Evolutionary conservation across 2,888 invertebrate species (phyloP).

Genomic region (Amblyteles armatorius): DNA sequence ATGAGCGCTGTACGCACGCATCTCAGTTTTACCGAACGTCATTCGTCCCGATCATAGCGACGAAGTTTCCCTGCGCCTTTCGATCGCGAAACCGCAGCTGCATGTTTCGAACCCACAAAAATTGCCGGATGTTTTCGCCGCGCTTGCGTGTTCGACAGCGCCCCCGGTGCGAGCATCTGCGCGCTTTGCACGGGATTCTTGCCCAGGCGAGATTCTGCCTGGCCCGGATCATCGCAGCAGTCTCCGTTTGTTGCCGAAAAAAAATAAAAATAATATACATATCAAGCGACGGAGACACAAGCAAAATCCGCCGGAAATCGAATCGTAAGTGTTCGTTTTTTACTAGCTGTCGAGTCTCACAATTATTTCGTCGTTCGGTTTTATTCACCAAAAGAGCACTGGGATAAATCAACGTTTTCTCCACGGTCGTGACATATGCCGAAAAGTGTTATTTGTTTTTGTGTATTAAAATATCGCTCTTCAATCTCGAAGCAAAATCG

Average conservation of each 20-base stretch:
- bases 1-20: not conserved
- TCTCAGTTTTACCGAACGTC: not conserved
- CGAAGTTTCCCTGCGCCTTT: not conserved
- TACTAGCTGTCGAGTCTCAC: not conserved
- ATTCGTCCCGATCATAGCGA: not conserved
- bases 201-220: slow-evolving; percentile 78
- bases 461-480: too few species aligned
- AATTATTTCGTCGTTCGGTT: not conserved
- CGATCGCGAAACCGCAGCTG: not conserved
- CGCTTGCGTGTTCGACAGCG: slow-evolving; percentile 68
- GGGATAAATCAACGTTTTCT: not conserved
- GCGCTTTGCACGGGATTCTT: slow-evolving; percentile 75
- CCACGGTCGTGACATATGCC: not conserved
- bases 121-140: slow-evolving; percentile 42
- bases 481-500: not conserved
- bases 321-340: slow-evolving; percentile 31
- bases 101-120: slow-evolving; percentile 19
- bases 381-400: not conserved
- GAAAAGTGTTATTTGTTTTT: not conserved
- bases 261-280: slow-evolving; percentile 61
- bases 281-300: slow-evolving; percentile 46
- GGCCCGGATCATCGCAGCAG: slow-evolving; percentile 74
- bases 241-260: slow-evolving; percentile 69
- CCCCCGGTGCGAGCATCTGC: slow-evolving; percentile 74
- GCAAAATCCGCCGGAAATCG: slow-evolving; percentile 16